A percentile compares a stretch with the other conserved stretches of the same genome.
phyloP scores from a whole-genome alignment of 1,140 invertebrate genomes.

The Calephelis nemesis region DNA sequence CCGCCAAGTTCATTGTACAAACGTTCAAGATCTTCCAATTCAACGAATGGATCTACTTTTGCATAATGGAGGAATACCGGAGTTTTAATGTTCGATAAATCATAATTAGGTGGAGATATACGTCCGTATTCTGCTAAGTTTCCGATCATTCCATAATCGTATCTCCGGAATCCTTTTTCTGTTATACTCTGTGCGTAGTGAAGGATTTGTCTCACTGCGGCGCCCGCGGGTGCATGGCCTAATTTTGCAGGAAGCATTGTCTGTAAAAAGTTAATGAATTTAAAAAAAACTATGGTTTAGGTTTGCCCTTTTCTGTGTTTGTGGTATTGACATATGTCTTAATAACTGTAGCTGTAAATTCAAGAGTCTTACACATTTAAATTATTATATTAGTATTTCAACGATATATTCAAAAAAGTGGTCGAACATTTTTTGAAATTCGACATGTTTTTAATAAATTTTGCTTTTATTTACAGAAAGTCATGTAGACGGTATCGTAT shows the following conservation, averaged over 20 bases:
- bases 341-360: no score
- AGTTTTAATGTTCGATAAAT: constrained; percentile 80
- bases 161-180: constrained; percentile 82
- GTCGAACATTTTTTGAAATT: no score
- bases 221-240: constrained; percentile 90
- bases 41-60: constrained; percentile 85
- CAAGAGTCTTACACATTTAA: no score
- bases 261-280: constrained; percentile 59
- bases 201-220: constrained; percentile 87
- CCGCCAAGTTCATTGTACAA: constrained; percentile 80
- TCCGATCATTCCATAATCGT: constrained; percentile 80
- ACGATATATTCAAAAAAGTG: no score
- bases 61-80: constrained; percentile 87
- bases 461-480: no score
- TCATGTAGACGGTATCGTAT: no score
- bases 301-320: no score
- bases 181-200: constrained; percentile 87
- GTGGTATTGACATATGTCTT: no score
- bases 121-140: constrained; percentile 80
- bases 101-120: constrained; percentile 80
- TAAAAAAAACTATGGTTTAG: no score
- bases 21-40: constrained; percentile 79
- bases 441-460: no score
- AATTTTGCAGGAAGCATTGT: constrained; percentile 87
- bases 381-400: no score